Base-by-base conservation (phyloP, 2,888 invertebrate species). In the Ryuthela nishihirai region DNA sequence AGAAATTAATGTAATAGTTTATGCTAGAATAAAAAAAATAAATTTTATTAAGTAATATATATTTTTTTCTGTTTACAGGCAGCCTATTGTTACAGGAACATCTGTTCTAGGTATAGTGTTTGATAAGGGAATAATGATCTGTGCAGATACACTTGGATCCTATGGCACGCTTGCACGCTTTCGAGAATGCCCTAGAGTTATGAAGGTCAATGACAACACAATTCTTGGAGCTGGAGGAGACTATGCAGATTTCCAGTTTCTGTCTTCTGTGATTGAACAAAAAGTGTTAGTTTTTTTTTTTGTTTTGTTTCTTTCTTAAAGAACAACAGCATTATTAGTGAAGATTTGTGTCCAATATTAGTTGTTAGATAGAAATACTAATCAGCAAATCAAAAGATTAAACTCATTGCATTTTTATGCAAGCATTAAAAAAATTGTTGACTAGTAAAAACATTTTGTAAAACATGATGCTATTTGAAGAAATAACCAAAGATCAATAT, bases 241-340 rank as follows among this genome's bases (percentile, higher is more conserved):
- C 76, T 95, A 91, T 72, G 98, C 94, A 7, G 99, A 99, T 75
- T 99, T 84, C 73, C 98, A 99, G 75, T 93, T 87, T 73, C 78
- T 95, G 54, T 84, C 84, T 71, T 85, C 85, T 67, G 81, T 88
- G 59, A 84, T 95, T 70, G 85, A 91, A 69, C 87, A 88, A 73
- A 88, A 89, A 80, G 84, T 87, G 87, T 88, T 76, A 80, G 83
- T 78, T 42, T n/a, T n/a, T n/a, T n/a, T n/a, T n/a, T n/a, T n/a
- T n/a, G n/a, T n/a, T n/a, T n/a, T n/a, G n/a, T n/a, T 35, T 15
- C 15, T n/a, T 32, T 3, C 15, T 32, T 32, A n/a, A n/a, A 32
- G 32, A 12, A 32, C 12, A 32, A 32, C 15, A 5, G 15, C 12
- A 32, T 12, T n/a, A 32, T 15, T 32, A n/a, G 7, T 2, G 12